Conservation (phyloP, 2,113 vertebrate species). For the Hucho hucho region DNA sequence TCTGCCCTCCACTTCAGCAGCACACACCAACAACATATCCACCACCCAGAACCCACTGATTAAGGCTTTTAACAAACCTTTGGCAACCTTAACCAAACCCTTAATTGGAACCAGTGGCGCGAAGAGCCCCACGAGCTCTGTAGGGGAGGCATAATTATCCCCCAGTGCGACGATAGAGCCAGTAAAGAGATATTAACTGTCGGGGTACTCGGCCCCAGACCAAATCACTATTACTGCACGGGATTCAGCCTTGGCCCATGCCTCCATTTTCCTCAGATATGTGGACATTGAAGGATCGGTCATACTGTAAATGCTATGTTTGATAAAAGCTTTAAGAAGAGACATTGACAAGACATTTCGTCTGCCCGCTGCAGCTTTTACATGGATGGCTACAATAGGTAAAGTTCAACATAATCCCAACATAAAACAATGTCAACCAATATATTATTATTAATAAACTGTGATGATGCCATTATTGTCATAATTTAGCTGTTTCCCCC, state of each 20-base stretch:
- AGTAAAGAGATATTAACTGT: constrained; percentile 50
- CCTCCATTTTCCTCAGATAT: background rate
- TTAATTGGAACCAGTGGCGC: constrained; percentile 42
- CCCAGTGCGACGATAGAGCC: constrained; percentile 32
- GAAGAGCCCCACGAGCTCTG: constrained; percentile 18
- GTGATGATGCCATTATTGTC: background rate
- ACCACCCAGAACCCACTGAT: constrained; percentile 58
- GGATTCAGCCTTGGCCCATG: background rate
- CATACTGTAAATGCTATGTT: background rate
- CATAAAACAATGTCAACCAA: background rate
- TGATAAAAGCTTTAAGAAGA: background rate
- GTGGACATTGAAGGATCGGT: background rate
- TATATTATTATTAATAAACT: no score
- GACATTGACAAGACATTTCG: background rate
- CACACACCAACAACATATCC: constrained; percentile 35
- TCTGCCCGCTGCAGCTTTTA: background rate
- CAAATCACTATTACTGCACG: background rate
- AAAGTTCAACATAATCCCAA: constrained; percentile 1
- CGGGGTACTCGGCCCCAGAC: constrained; percentile 27
- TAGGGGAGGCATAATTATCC: constrained; percentile 58
- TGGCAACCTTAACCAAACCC: constrained; percentile 41
- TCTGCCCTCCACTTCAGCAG: constrained; percentile 46
- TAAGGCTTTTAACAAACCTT: constrained; percentile 29
- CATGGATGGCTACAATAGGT: background rate
- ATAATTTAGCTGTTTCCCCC: no score